Evolutionary conservation across 2,797 vertebrate species (phyloP), one percentile per base, ranked within the genome.

Genomic region (Coregonus sp.): DNA sequence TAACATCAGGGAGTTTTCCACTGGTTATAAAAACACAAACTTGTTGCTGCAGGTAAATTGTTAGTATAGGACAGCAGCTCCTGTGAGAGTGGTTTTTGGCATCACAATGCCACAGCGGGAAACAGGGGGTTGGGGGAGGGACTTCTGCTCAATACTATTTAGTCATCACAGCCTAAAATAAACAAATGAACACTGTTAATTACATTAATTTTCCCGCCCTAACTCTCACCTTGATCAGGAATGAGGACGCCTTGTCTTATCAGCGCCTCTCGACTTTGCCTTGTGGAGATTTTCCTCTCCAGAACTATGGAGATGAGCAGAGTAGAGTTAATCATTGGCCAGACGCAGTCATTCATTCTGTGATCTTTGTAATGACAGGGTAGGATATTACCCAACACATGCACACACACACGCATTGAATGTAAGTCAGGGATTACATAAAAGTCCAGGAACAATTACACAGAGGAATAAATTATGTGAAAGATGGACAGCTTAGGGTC

Each of bases 281-380:
- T 95, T 78, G 96, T 99, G 80, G 98, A 99, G 92, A 99, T 99
- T 93, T 99, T 99, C 92, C 98, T 96, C 93, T 99, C 98, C 87
- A 99, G 93, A 83, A 98, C 98, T 99, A 82, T 73, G 89, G 83
- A 31, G 77, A 33, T 7, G 78, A 87, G 74, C 12, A 75, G 0
- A 61, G 69, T 7, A 25, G 25, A 12, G 75, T 16, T 25, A 33
- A 65, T 65, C 12, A 72, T 47, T 72, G 35, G 4, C 29, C 12
- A 35, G 14, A 77, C 29, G 6, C 72, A 18, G 35, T n/a, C n/a
- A 75, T 63, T 73, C 25, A 65, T 15, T 12, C 14, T 51, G 29
- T 20, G 51, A 25, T 15, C 52, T 68, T 75, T 56, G 15, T 4
- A 20, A 29, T 47, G 50, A 71, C 50, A 31, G 7, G 56, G 29